Percentiles rank a stretch among this genome's conserved stretches.
Conservation (phyloP, 2,113 vertebrate genomes). For the Hipposideros armiger region DNA sequence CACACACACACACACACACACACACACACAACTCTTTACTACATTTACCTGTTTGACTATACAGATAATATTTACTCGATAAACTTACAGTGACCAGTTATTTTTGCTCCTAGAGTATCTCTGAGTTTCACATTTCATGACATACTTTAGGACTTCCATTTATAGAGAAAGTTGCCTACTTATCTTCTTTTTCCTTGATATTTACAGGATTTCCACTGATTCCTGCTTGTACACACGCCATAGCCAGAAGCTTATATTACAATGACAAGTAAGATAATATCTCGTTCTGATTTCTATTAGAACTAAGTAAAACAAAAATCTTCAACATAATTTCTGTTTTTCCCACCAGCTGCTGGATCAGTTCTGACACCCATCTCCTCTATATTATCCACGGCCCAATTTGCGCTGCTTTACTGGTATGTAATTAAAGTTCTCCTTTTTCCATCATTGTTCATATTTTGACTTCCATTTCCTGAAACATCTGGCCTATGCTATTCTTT, state of each 20-base stretch:
- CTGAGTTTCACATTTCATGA: neutral
- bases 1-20: neutral
- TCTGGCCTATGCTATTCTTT: neutral
- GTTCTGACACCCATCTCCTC: conserved; percentile 96
- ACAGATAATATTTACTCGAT: neutral
- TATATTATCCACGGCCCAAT: conserved; percentile 99
- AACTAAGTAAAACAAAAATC: neutral
- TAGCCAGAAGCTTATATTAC: conserved; percentile 96
- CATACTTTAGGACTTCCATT: neutral
- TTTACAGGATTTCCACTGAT: conserved; percentile 95
- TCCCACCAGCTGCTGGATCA: conserved; percentile 96
- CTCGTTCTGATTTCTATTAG: neutral
- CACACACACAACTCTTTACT: neutral
- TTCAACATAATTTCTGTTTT: conserved; percentile 25
- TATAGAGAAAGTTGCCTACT: neutral
- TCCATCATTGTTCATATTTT: neutral
- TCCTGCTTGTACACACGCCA: conserved; percentile 94
- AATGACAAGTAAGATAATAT: conserved; percentile 96
- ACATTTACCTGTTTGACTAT: neutral
- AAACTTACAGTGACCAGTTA: neutral
- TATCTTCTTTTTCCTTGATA: conserved; percentile 25
- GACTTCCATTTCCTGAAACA: conserved; percentile 30
- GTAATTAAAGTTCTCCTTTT: conserved; percentile 74
- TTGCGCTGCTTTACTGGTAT: conserved; percentile 96
- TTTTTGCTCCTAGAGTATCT: neutral